Evolutionary conservation across 1,140 invertebrate genomes (phyloP), one percentile per base, ranked within the genome.

Genomic region (Bradysia coprophila): DNA sequence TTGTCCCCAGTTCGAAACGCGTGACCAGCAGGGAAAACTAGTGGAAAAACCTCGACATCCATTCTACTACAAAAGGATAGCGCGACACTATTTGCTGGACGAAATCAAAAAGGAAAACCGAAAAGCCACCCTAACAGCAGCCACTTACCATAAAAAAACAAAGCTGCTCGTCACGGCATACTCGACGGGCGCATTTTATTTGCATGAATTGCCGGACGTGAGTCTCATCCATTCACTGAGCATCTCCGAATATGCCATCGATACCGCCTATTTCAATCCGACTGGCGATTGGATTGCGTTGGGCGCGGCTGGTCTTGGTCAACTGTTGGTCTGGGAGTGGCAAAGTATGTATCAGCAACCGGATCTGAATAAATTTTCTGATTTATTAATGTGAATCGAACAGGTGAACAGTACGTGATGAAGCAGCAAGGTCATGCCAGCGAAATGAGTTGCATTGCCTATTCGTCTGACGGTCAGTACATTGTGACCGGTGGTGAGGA

Each of bases 271-370:
- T 0, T 69, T 97, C 28, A 97, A 96, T 55, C 61, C 61, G 9
- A 80, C 76, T 15, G 93, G 93, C 0, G 92, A 98, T 57, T 98
- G 93, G 93, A 80, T 98, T 40, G 92, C 87, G 0, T 55, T 95
- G 20, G 91, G 83, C 1, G 91, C 86, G 55, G 68, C 75, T 1
- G 75, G 76, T 31, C 66, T 84, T 2, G 92, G 91, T 1, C 91
- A 97, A 56, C 61, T 98, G 16, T 60, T 97, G 11, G 92, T 98
- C 6, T 98, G 93, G 92, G 94, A 98, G 65, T 98, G 93, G 93
- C 91, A 95, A 63, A 95, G 90, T 72, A 55, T 64, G 62, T 51
- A 38, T 41, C 15, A 15, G 15, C 41, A 34, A 38, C n/a, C 21
- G 8, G 5, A 8, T 21, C 21, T 28, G 13, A 23, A 18, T 22